Evolutionary conservation across 2,888 invertebrate genomes (phyloP).

Genomic region (Netelia virgata): DNA sequence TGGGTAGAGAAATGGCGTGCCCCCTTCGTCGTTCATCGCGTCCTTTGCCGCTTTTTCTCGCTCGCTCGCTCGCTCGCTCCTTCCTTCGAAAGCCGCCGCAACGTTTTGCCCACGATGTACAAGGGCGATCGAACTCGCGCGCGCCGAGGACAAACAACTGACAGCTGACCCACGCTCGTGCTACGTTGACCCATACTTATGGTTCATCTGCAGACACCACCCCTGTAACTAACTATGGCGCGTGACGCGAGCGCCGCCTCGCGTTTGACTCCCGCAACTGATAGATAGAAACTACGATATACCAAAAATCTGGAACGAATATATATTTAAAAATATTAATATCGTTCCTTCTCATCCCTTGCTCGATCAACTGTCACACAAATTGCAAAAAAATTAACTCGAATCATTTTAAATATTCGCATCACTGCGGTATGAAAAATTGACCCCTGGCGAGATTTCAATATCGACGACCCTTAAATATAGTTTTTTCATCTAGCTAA

Average conservation of each 20-base stretch:
- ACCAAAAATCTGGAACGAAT: too few relatives aligned
- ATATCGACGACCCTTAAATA: constrained; percentile 30
- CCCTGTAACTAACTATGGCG: constrained; percentile 63
- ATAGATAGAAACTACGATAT: too few relatives aligned
- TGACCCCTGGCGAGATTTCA: too few relatives aligned
- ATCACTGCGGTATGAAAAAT: too few relatives aligned
- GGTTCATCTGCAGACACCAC: constrained; percentile 83
- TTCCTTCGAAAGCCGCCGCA: constrained; percentile 36
- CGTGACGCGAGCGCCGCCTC: too few relatives aligned
- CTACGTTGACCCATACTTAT: constrained; percentile 83
- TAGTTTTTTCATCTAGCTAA: constrained; percentile 22
- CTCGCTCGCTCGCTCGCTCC: constrained; percentile 26
- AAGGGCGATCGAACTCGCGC: constrained; percentile 57
- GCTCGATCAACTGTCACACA: too few relatives aligned
- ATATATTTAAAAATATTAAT: too few relatives aligned
- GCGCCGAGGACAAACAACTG: constrained; percentile 82
- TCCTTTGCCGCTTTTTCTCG: constrained; percentile 29
- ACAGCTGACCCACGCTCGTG: constrained; percentile 84
- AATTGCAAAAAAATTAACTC: too few relatives aligned
- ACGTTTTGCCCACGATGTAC: constrained; percentile 18
- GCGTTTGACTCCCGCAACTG: too few relatives aligned
- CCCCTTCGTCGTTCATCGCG: constrained; percentile 64
- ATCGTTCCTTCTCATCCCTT: too few relatives aligned
- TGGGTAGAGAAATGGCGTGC: constrained; percentile 74
- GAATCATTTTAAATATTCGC: too few relatives aligned